Evolutionary conservation across 2,113 vertebrate species (phyloP).

Genomic region (Heterotis niloticus): DNA sequence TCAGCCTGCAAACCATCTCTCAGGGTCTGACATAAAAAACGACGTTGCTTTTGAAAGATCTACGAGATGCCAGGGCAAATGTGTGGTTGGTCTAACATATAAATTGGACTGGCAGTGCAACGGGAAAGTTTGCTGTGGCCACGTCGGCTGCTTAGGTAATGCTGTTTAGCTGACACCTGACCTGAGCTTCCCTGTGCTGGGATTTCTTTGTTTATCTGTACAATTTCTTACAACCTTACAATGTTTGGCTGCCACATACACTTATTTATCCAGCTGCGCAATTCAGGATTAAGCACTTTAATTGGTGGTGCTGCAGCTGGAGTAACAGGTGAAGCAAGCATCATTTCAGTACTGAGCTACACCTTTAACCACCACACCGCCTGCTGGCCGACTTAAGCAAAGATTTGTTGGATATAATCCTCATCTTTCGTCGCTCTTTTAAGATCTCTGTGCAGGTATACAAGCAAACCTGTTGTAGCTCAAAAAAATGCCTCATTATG

Average conservation of each 20-base stretch:
- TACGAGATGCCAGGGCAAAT: background rate
- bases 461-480: background rate
- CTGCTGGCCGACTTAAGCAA: no score
- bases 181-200: background rate
- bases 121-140: no score
- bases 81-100: background rate
- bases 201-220: no score
- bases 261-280: no score
- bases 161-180: background rate
- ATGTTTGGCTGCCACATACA: no score
- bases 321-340: background rate
- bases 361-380: no score
- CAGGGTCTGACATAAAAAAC: background rate
- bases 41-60: no score
- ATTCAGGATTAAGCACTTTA: background rate
- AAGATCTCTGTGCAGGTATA: background rate
- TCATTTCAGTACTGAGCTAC: background rate
- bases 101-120: background rate
- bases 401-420: background rate
- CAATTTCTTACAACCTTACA: no score
- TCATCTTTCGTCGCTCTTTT: background rate
- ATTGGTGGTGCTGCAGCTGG: background rate
- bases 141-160: no score
- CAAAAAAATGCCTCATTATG: background rate
- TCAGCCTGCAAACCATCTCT: background rate